phyloP scores from a whole-genome alignment of 2,113 vertebrate species.

The Scortum barcoo region DNA sequence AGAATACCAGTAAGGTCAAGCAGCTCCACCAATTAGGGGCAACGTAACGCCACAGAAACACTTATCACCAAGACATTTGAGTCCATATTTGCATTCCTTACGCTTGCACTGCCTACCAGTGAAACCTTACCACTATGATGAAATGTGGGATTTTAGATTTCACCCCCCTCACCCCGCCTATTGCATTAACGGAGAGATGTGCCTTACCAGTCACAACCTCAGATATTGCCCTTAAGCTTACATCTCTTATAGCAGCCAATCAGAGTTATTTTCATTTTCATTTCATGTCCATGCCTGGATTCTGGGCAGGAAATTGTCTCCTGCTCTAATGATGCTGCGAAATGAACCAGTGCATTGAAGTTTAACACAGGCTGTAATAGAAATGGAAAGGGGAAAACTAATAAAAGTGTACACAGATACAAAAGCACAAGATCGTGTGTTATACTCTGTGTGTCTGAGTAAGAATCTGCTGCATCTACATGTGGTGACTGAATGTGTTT shows the following conservation, averaged over 20 bases:
- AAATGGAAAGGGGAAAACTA: slow-evolving; percentile 50
- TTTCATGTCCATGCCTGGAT: slow-evolving; percentile 50
- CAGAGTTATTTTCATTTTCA: slow-evolving; percentile 53
- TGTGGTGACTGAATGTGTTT: slow-evolving; percentile 15
- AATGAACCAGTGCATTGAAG: slow-evolving; percentile 54
- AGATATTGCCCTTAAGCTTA: slow-evolving; percentile 52
- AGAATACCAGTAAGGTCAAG: not conserved
- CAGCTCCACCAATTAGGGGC: not conserved
- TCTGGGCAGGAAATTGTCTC: slow-evolving; percentile 64
- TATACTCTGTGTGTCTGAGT: not conserved
- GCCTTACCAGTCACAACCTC: slow-evolving; percentile 37
- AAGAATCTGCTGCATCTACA: slow-evolving; percentile 6
- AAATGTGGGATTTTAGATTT: slow-evolving; percentile 41
- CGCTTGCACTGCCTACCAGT: not conserved
- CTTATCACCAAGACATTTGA: not conserved
- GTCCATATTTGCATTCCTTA: slow-evolving; percentile 22
- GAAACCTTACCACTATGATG: slow-evolving; percentile 29
- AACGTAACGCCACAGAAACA: not conserved
- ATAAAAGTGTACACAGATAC: slow-evolving; percentile 42
- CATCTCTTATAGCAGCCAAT: slow-evolving; percentile 57
- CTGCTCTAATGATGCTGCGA: slow-evolving; percentile 60
- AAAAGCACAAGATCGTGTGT: slow-evolving; percentile 17
- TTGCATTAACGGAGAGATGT: slow-evolving; percentile 47
- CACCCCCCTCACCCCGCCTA: not conserved
- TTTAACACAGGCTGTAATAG: slow-evolving; percentile 48